These are phyloP conservation scores for Embiotoca jacksoni DNA, from an alignment of 2,113 vertebrate species.

Conservation along the genomic window DNA sequence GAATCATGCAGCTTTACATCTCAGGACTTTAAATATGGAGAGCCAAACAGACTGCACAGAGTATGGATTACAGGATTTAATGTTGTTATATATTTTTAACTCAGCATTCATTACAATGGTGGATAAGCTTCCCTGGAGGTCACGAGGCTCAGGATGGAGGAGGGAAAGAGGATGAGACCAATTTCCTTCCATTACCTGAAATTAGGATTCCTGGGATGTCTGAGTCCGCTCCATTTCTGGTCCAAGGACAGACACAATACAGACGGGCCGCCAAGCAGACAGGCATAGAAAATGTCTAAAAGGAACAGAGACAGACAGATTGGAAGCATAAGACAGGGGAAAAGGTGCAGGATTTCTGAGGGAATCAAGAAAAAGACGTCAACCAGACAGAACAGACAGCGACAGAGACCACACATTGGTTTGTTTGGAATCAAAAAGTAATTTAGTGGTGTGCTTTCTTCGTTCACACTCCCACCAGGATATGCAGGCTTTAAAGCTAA, in stretches of 20 bases:
- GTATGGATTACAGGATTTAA: slow-evolving; percentile 44
- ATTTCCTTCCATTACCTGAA: slow-evolving; percentile 63
- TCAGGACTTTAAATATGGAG: slow-evolving; percentile 20
- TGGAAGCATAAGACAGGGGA: slow-evolving; percentile 16
- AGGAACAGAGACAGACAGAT: slow-evolving; percentile 19
- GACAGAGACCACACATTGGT: not conserved
- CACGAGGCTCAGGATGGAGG: slow-evolving; percentile 25
- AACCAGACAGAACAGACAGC: not conserved
- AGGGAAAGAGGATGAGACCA: slow-evolving; percentile 42
- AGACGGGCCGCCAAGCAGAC: slow-evolving; percentile 25
- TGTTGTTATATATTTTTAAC: slow-evolving; percentile 52
- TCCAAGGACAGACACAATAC: slow-evolving; percentile 56
- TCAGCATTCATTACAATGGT: slow-evolving; percentile 44
- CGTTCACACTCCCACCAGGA: not conserved
- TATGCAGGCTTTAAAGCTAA: not conserved
- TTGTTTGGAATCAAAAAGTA: slow-evolving; percentile 1
- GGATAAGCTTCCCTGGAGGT: slow-evolving; percentile 35
- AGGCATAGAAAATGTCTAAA: not conserved
- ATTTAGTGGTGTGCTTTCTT: not conserved
- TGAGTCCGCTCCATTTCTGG: slow-evolving; percentile 17
- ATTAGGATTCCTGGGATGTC: slow-evolving; percentile 48
- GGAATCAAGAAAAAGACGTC: not conserved
- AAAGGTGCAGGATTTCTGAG: slow-evolving; percentile 7
- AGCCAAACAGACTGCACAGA: not conserved
- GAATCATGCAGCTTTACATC: not conserved